Evolutionary conservation across 1,140 invertebrate genomes (phyloP), one percentile per base, ranked within the genome.

Genomic region (Venturia canescens): DNA sequence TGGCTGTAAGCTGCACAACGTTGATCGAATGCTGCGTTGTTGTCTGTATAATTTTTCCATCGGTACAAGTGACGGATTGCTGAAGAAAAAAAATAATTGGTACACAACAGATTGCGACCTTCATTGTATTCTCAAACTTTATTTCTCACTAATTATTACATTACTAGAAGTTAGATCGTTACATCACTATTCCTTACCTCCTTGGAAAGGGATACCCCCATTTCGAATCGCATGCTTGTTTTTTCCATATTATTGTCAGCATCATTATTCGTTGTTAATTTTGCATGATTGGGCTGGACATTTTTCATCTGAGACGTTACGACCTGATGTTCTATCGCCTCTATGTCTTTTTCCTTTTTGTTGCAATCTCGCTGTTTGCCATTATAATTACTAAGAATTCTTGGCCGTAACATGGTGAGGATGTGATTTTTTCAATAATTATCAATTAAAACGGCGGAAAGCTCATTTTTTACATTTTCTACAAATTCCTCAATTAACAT

Each of bases 131-230:
- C n/a, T 34, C 50, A 16, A 21, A 18, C 13, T 50, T 13, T 13
- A 9, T 3, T 15, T 6, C 38, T 16, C 13, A 18, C 16, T 13
- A 60, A 21, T 23, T 63, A 5, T 15, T 57, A 26, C 27, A 27
- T 7, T 29, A 21, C 29, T 9, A 50, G 16, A n/a, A 27, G 16
- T n/a, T 63, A 0, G 7, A 23, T 34, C 26, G 15, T 18, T 27
- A 60, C 7, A 7, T 57, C 7, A 7, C 31, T 53, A 11, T 26
- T 50, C n/a, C 72, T 76, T 21, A 60, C 72, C 29, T 76, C 72
- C 16, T 60, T 50, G 3, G 50, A 34, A 18, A 76, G 26, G 0
- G 72, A 26, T 1, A n/a, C 53, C 26, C 11, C 38, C 38, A 44
- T 44, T 44, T 44, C 38, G 13, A 44, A 44, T 11, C 34, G 3